Base-by-base conservation (phyloP, 2,888 invertebrate species). In the Drosophila merina region DNA sequence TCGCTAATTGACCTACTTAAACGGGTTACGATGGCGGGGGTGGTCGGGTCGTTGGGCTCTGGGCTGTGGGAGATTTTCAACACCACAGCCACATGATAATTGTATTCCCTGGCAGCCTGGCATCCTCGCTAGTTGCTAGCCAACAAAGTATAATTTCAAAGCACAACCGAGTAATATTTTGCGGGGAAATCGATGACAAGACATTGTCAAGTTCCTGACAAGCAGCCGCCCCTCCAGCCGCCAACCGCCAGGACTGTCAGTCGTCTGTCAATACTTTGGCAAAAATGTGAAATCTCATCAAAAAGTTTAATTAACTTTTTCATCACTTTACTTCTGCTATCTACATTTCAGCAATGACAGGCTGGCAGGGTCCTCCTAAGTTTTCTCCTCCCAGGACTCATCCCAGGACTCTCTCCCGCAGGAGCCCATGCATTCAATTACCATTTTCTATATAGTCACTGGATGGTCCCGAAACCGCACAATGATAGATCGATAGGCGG, bases 271-370 rank as follows among this genome's bases (percentile, higher is more conserved):
- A 67, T 60, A 69, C 52, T 72, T 70, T 79, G 85, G 69, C 60
- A 57, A 84, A 36, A 86, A 77, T 84, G 76, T 72, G 67, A 79
- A 88, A 88, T 87, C 87, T 87, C 85, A 86, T 88, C 88, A 87
- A 87, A 87, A 86, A 86, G 88, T 86, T 88, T 86, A 88, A 86
- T 88, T 87, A 86, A 86, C 80, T 86, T 86, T 86, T 87, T 85
- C 88, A 87, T 86, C 88, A 86, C 76, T 79, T 86, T 78, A 78
- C 72, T 82, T 87, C 70, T 79, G 83, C 70, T 78, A 68, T 79
- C 79, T 83, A 77, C 79, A 75, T 75, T 76, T 60, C 69, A 51
- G 63, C 50, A 57, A 44, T 59, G 50, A 48, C 54, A 47, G 57
- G 14, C 14, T 14, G 14, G 14, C 14, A 1, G 14, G 14, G 56